Base-by-base conservation (phyloP, 1,140 invertebrate species). In the Heliconius eleuchia region DNA sequence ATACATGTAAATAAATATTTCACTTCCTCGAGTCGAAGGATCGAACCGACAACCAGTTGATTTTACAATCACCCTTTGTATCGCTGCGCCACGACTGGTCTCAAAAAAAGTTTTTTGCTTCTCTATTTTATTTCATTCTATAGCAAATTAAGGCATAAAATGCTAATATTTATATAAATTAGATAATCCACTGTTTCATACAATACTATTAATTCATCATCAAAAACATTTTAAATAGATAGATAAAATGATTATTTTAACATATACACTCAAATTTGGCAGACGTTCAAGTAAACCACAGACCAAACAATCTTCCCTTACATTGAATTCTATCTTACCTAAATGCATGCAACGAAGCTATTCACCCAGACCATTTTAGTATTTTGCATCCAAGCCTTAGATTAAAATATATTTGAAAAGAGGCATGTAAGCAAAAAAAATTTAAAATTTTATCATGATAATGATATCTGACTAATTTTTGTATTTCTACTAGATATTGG, bases 301-400 rank as follows among this genome's bases (percentile, higher is more conserved):
- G 74, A 60, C 80, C 80, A 79, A 79, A 82, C 77, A 82, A 82
- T 82, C 74, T 82, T 79, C 71, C 39, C 78, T 2, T 73, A 76
- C 74, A 82, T 72, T 71, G 73, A 82, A 23, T 50, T 30, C 73
- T 74, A 37, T 74, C 76, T 73, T 78, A 52, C 76, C 34, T 78
- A 78, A 79, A 82, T 80, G 80, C 77, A 84, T 80, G 80, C 80
- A 82, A 82, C 76, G 77, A 80, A 76, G 73, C 76, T 73, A 78
- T 84, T 80, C 74, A 80, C 80, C 77, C 80, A 27, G 46, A 73
- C 76, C 57, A 78, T 83, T 83, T 81, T 76, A 80, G 74, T 74
- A 81, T 74, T 74, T 81, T 72, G 74, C 80, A 70, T 81, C 50
- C 73, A 70, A 70, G 78, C 13, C 6, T 8, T 16, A 42, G 60